Evolutionary conservation across 1,140 invertebrate species (phyloP), one percentile per base, ranked within the genome.

Genomic region (Drosophila erecta): DNA sequence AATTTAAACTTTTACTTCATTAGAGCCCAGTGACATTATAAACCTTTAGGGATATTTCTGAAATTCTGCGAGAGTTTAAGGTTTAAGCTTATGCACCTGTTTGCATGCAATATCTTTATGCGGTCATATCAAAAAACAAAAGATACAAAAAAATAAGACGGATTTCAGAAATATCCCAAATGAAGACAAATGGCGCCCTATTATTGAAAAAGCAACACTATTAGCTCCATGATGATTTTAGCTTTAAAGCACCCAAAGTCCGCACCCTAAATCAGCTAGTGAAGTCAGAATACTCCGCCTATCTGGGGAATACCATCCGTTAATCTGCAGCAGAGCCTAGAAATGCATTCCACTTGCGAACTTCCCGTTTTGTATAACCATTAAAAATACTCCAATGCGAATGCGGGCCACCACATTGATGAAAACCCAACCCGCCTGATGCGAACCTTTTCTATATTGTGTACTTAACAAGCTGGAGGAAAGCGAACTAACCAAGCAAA

Each of bases 401-500:
- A 20, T 53, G 69, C 30, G 40, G 54, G 55, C 47, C 46, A 65
- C 30, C 24, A 47, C 20, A n/a, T 65, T 35, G 53, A 44, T 57
- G 54, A 65, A 44, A 44, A 30, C 44, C 71, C 77, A 65, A 66
- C 72, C 72, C 72, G 72, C 72, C 72, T 75, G 58, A 74, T 30
- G 59, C 71, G 46, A 65, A 46, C 37, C 65, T 75, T 75, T 75
- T 75, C 60, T 75, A 57, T 58, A 58, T 41, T 47, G 53, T 75
- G 72, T 76, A 76, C 71, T 76, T 76, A 80, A 54, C 49, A 30
- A 35, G 35, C 49, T 33, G 14, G 8, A 55, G 14, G 37, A 62
- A 40, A 38, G 15, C 49, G 44, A 59, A 51, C 76, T 70, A 62
- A 79, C 71, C 61, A 70, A 81, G 78, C 70, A 61, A 76, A 75